A percentile compares a stretch with the other conserved stretches of the same genome.
Evolutionary conservation across 2,888 invertebrate genomes (phyloP).

Genomic region (Drosophila phalerata): DNA sequence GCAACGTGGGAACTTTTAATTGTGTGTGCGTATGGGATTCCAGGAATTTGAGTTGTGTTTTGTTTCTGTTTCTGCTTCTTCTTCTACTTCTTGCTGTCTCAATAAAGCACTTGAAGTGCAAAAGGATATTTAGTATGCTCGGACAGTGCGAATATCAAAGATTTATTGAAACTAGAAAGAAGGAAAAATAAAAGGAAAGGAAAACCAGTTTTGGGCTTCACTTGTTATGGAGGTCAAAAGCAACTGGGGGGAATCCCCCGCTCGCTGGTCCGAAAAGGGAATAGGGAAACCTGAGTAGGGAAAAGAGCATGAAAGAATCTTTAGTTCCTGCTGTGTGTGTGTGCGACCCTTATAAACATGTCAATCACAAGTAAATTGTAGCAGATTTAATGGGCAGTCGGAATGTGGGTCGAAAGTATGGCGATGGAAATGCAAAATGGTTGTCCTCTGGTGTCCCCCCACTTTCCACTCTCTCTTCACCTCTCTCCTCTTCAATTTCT

Average conservation of each 20-base stretch:
- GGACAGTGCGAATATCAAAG: slow-evolving; percentile 70
- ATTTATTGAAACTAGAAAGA: slow-evolving; percentile 61
- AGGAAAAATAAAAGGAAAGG: background rate
- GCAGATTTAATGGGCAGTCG: slow-evolving; percentile 71
- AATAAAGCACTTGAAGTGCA: slow-evolving; percentile 62
- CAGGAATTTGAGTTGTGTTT: slow-evolving; percentile 50
- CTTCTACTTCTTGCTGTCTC: slow-evolving; percentile 17
- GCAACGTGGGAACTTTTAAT: slow-evolving; percentile 78
- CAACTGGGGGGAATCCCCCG: slow-evolving; percentile 5
- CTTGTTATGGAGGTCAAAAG: slow-evolving; percentile 47
- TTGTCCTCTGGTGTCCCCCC: background rate
- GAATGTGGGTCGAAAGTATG: slow-evolving; percentile 53
- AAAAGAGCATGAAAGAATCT: slow-evolving; percentile 10
- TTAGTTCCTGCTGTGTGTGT: slow-evolving; percentile 42
- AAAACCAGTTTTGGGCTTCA: slow-evolving; percentile 58
- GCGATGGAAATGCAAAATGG: slow-evolving; percentile 68
- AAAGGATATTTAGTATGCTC: slow-evolving; percentile 75
- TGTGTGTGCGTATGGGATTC: slow-evolving; percentile 69
- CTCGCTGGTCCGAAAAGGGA: background rate
- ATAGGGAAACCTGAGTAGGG: background rate
- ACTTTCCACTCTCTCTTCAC: background rate
- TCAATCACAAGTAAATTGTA: slow-evolving; percentile 81
- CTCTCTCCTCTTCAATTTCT: background rate
- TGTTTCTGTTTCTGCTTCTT: slow-evolving; percentile 1
- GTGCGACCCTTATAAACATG: slow-evolving; percentile 80